Base-by-base conservation (phyloP, 1,140 invertebrate species). In the Diorhabda elongata region DNA sequence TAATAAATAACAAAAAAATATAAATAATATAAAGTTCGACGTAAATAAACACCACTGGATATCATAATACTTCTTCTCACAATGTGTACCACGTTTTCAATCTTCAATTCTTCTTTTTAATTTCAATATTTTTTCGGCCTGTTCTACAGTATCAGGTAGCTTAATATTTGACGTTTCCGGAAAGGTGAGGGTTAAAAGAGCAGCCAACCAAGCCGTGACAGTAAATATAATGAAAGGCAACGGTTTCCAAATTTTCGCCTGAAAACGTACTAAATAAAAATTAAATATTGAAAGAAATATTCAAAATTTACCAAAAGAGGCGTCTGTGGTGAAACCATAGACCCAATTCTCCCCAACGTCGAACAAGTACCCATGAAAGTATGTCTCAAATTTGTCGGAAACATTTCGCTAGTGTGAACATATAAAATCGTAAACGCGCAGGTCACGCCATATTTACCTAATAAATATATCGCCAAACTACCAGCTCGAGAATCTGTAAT, bases 241-340 rank as follows among this genome's bases (percentile, higher is more conserved):
- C 7, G 78, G 76, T 26, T 71, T 69, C 77, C 76, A 79, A 66
- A 78, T 68, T 64, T 74, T 67, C 56, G 71, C 74, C 79, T 80
- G 61, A 73, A 79, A 77, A 71, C 26, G 6, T 43, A 3, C 11
- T 42, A 62, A 62, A 62, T 62, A 43, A 2, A 42, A 60, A 60
- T 3, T 6, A 26, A 2, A 60, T 60, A 7, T 60, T n/a, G 45
- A 52, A 52, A 5, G 45, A 52, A 5, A 52, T 52, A 6, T 52
- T 52, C 9, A 26, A 68, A 61, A 67, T 67, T 67, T 72, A 77
- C 90, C 80, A 91, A 77, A 65, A 91, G 81, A 6, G 89, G 87
- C 63, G 87, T 87, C 82, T 92, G 88, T 76, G 91, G 90, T 43
- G 91, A 89, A 42, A 91, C 78, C 79, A 91, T 89, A 42, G 89